A percentile compares a stretch with the other conserved stretches of the same genome.
These are phyloP conservation scores for Pygoscelis adeliae DNA, from an alignment of 2,113 vertebrate genomes.

Conservation along the genomic window DNA sequence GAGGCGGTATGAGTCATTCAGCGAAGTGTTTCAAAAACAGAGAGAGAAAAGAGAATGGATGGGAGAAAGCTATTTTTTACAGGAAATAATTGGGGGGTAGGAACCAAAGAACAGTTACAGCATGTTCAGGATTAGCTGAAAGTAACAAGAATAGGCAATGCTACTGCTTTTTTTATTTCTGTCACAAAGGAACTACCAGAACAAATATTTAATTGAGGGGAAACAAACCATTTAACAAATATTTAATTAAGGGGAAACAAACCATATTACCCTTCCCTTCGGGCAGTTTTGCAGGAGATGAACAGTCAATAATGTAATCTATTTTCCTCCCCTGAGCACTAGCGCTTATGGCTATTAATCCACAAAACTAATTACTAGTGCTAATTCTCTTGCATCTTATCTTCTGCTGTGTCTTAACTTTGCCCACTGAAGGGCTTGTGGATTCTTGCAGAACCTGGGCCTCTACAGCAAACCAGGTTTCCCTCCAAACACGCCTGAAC, in stretches of 20 bases:
- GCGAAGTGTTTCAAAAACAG: neutral
- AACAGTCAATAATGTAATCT: constrained; percentile 30
- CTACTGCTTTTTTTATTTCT: neutral
- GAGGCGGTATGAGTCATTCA: neutral
- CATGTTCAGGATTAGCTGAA: constrained; percentile 31
- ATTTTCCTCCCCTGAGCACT: neutral
- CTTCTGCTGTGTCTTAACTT: neutral
- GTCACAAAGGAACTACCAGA: constrained; percentile 28
- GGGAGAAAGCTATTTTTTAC: neutral
- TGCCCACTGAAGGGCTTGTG: neutral
- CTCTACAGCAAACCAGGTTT: neutral
- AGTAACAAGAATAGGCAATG: neutral
- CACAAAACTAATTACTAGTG: constrained; percentile 33
- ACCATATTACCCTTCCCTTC: neutral
- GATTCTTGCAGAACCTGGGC: neutral
- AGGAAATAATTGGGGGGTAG: neutral
- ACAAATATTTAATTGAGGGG: constrained; percentile 53
- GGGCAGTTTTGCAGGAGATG: constrained; percentile 6
- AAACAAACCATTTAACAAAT: constrained; percentile 57
- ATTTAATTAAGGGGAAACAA: constrained; percentile 50
- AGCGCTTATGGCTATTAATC: constrained; percentile 28
- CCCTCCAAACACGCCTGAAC: neutral
- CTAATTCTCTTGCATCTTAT: constrained; percentile 3
- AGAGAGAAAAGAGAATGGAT: neutral
- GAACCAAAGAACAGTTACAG: constrained; percentile 9